Evolutionary conservation across 2,888 invertebrate species (phyloP).

Genomic region (Caenorhabditis sp.): DNA sequence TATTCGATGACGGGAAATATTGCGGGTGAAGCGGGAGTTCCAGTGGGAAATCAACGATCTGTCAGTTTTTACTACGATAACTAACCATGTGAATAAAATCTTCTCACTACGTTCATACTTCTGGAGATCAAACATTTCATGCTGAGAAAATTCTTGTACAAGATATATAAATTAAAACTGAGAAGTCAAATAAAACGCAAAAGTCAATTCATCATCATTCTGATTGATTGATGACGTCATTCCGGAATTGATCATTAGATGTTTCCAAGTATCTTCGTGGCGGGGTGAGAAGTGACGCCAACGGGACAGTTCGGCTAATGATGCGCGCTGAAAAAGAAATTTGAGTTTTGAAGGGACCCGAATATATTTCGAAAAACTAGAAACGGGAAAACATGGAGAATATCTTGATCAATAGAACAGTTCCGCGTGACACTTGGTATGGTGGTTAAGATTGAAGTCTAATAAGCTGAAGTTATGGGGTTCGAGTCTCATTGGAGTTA

Average conservation of each 20-base stretch:
- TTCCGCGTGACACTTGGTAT: too few species aligned
- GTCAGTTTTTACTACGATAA: slow-evolving; percentile 51
- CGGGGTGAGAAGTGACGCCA: slow-evolving; percentile 57
- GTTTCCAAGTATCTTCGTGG: slow-evolving; percentile 30
- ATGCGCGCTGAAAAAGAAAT: slow-evolving; percentile 39
- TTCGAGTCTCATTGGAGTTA: too few species aligned
- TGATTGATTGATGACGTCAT: slow-evolving; percentile 17
- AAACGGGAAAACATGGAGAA: too few species aligned
- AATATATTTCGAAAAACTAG: too few species aligned
- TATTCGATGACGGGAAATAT: slow-evolving; percentile 53
- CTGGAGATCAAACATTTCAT: background rate
- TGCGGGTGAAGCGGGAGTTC: slow-evolving; percentile 51
- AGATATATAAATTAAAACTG: slow-evolving; percentile 13
- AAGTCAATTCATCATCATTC: slow-evolving; percentile 25
- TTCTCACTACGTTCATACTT: too few species aligned
- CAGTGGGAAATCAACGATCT: slow-evolving; percentile 47
- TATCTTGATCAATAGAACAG: too few species aligned
- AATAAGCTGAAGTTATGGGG: too few species aligned
- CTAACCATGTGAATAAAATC: too few species aligned
- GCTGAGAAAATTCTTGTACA: background rate
- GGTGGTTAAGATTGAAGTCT: too few species aligned
- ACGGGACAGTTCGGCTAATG: slow-evolving; percentile 53
- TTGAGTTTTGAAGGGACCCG: background rate
- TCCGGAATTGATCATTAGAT: slow-evolving; percentile 30
- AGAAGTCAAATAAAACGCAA: slow-evolving; percentile 34